Base-by-base conservation (phyloP, 2,797 vertebrate genomes). In the Anolis apletophallus region DNA sequence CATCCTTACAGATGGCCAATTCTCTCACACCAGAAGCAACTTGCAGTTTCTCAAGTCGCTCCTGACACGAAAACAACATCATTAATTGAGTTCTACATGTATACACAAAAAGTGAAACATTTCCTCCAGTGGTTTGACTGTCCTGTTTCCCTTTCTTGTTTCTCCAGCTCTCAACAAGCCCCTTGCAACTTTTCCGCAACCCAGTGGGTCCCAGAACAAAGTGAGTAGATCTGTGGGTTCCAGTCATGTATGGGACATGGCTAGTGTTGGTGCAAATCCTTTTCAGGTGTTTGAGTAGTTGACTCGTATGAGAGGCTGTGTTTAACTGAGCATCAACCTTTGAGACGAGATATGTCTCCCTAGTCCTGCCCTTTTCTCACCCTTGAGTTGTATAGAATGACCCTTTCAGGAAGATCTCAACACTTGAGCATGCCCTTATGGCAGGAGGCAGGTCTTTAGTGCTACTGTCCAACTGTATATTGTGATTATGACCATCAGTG, bases 141-240 rank as follows among this genome's bases (percentile, higher is more conserved):
- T 73, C 1, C 14, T 71, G 2, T 52, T 40, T 50, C 21, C 23
- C 16, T 34, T 17, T 86, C 32, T 86, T 17, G 13, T 6, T 55
- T n/a, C 77, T 36, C 26, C 83, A 93, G 91, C 79, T 21, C 86
- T 90, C 59, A 92, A 77, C 87, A 92, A 92, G 46, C 81, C 86
- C 34, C 81, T 80, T n/a, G 26, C 84, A 68, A 81, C 80, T n/a
- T 90, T 85, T 64, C 32, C 72, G 23, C 87, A 90, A 23, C 81
- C 81, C 71, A 90, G 61, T 77, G 89, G 84, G 52, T 81, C 80
- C n/a, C 69, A 92, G 87, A 86, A 61, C 34, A 88, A 75, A 81
- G 91, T 92, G 85, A 92, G 87, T 83, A 85, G 4, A 69, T 50
- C n/a, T 32, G 23, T 21, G 26, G 12, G 40, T 55, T 71, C 34